Conservation (phyloP, 2,797 vertebrate genomes). For the Thalassophryne amazonica region DNA sequence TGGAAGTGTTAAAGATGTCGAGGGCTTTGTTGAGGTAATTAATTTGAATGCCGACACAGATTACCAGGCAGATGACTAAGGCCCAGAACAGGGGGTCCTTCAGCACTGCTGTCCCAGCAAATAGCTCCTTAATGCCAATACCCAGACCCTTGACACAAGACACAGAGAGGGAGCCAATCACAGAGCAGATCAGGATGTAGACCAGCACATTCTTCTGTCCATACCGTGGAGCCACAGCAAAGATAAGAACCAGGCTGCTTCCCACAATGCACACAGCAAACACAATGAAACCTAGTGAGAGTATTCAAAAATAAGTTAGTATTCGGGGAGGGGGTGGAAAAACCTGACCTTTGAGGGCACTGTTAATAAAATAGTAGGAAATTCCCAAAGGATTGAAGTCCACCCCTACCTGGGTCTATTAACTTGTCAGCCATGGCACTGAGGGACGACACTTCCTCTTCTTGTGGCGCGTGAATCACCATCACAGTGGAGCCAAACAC, state of each 20-base stretch:
- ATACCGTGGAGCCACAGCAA: constrained; percentile 79
- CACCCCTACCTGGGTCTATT: constrained; percentile 80
- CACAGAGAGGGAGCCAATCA: constrained; percentile 84
- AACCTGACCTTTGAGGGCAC: too few relatives aligned
- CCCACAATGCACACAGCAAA: constrained; percentile 82
- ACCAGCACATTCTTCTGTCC: constrained; percentile 86
- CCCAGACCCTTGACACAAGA: constrained; percentile 87
- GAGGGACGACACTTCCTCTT: constrained; percentile 84
- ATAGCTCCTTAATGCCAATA: constrained; percentile 83
- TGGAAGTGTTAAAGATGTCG: constrained; percentile 84
- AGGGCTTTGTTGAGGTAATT: constrained; percentile 88
- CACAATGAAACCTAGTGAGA: constrained; percentile 80
- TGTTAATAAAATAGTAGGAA: constrained; percentile 18
- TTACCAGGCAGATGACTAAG: constrained; percentile 77
- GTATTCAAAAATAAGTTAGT: constrained; percentile 49
- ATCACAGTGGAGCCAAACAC: constrained; percentile 85
- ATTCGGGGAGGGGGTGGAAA: not conserved
- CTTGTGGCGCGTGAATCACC: constrained; percentile 86
- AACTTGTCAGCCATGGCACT: constrained; percentile 84
- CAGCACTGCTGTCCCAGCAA: constrained; percentile 79
- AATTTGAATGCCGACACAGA: constrained; percentile 84
- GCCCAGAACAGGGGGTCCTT: constrained; percentile 82
- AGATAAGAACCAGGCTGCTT: constrained; percentile 82
- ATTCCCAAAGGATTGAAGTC: not conserved
- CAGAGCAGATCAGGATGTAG: constrained; percentile 86